Evolutionary conservation across 2,797 vertebrate genomes (phyloP).

Genomic region (Gallinago solitaria): DNA sequence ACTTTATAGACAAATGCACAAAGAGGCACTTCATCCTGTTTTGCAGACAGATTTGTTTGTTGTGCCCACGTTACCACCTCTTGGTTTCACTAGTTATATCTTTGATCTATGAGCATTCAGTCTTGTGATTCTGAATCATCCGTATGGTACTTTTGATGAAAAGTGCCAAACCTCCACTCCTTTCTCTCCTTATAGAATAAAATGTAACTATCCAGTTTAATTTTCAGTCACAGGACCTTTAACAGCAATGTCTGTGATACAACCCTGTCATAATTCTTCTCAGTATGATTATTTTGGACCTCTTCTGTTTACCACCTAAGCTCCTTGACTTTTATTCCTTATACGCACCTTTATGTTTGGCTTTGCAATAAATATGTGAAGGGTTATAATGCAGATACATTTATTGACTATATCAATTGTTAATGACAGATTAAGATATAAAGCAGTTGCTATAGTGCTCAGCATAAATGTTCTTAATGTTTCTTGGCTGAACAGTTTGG

Average conservation of each 20-base stretch:
- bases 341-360: not conserved
- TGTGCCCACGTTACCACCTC: not conserved
- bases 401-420: not conserved
- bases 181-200: not conserved
- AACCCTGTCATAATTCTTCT: not conserved
- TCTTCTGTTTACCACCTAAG: not conserved
- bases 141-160: not conserved
- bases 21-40: conserved; percentile 11
- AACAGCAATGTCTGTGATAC: not conserved
- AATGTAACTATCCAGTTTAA: not conserved
- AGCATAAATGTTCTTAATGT: not conserved
- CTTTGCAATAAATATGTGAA: not conserved
- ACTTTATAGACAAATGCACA: not conserved
- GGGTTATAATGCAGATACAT: not conserved
- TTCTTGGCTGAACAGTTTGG: not conserved
- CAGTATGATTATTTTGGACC: not conserved
- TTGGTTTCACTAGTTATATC: not conserved
- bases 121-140: conserved; percentile 23
- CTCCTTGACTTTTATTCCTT: not conserved
- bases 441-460: not conserved
- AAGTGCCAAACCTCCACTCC: not conserved
- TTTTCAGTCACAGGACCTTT: not conserved
- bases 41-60: not conserved
- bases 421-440: not conserved
- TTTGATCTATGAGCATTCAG: not conserved